Evolutionary conservation across 1,140 invertebrate species (phyloP).

Genomic region (Arctopsyche grandis): DNA sequence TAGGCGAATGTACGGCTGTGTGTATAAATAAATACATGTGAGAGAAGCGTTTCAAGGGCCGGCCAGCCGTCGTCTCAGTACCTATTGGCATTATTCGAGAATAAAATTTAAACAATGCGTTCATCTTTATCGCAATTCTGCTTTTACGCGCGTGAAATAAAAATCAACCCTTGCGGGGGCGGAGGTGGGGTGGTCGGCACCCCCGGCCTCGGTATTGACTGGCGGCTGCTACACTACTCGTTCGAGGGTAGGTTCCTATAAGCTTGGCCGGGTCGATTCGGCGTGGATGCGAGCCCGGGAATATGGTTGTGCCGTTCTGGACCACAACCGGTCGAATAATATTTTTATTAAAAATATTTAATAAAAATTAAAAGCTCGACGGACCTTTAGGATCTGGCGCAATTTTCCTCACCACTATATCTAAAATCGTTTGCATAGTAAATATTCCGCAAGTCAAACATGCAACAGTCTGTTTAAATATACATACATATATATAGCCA

Average conservation of each 20-base stretch:
- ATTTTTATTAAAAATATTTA: background rate
- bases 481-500: no score
- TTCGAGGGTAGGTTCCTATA: constrained; percentile 45
- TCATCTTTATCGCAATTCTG: constrained; percentile 49
- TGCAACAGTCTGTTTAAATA: no score
- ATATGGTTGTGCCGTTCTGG: constrained; percentile 36
- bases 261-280: constrained; percentile 42
- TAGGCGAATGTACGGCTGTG: no score
- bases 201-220: constrained; percentile 45
- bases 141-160: constrained; percentile 53
- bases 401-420: no score
- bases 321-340: background rate
- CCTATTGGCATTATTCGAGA: constrained; percentile 45
- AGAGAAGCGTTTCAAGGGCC: background rate
- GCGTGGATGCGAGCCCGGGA: constrained; percentile 47
- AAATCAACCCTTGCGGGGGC: constrained; percentile 49
- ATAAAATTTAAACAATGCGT: constrained; percentile 55
- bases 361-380: background rate
- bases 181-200: constrained; percentile 31
- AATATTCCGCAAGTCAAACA: no score
- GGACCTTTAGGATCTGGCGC: no score
- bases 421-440: no score
- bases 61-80: background rate
- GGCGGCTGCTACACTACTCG: constrained; percentile 46
- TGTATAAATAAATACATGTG: background rate